phyloP scores from a whole-genome alignment of 2,797 vertebrate species.

The Alfaro cultratus region DNA sequence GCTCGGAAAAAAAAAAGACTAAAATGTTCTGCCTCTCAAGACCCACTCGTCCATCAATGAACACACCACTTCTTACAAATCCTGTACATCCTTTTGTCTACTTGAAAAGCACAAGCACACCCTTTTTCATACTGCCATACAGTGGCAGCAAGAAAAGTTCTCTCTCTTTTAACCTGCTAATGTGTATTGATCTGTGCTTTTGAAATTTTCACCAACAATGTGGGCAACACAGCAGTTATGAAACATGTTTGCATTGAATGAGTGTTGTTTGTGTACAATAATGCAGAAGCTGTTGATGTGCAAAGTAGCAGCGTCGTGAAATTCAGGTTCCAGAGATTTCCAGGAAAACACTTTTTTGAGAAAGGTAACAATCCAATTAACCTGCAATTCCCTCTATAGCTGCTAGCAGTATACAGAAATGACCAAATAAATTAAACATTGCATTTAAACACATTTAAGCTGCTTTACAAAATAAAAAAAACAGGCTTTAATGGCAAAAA shows the following conservation, averaged over 20 bases:
- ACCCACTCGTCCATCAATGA: conserved; percentile 69
- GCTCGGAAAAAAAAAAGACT: conserved; percentile 42
- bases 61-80: conserved; percentile 58
- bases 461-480: neutral
- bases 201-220: conserved; percentile 32
- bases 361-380: neutral
- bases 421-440: neutral
- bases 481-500: neutral
- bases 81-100: conserved; percentile 60
- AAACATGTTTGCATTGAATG: neutral
- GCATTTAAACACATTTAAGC: neutral
- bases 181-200: conserved; percentile 86
- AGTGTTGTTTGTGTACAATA: neutral
- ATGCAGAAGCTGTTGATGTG: neutral
- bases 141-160: conserved; percentile 55
- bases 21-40: conserved; percentile 45
- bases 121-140: conserved; percentile 77
- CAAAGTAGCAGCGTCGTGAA: neutral
- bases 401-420: neutral
- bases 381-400: neutral
- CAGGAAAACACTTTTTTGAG: neutral
- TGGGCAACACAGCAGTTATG: neutral
- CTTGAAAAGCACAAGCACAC: conserved; percentile 61
- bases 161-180: conserved; percentile 83
- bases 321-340: neutral